A percentile compares a stretch with the other conserved stretches of the same genome.
These are phyloP conservation scores for Zootermopsis nevadensis DNA, from an alignment of 2,888 invertebrate genomes.

Conservation along the genomic window DNA sequence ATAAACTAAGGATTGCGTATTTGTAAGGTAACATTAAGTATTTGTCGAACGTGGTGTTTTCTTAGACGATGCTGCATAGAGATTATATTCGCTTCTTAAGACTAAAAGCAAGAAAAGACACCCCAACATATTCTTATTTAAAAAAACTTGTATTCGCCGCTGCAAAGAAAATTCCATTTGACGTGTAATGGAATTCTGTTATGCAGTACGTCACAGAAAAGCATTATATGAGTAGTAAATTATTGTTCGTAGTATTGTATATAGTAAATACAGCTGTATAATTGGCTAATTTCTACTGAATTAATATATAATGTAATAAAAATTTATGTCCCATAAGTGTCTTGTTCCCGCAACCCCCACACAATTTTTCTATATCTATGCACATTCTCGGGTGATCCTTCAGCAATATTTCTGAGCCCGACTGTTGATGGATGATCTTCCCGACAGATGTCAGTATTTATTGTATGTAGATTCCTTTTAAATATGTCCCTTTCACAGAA, in stretches of 20 bases:
- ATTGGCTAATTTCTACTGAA: neutral
- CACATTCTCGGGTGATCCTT: conserved; percentile 34
- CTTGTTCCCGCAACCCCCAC: neutral
- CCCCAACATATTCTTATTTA: neutral
- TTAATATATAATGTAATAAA: neutral
- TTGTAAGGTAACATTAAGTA: too few species aligned
- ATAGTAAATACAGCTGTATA: neutral
- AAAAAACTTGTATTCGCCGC: neutral
- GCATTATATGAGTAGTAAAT: neutral
- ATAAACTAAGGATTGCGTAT: too few species aligned
- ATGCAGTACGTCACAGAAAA: neutral
- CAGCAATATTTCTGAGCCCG: conserved; percentile 44
- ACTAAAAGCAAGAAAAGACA: neutral
- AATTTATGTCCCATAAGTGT: neutral
- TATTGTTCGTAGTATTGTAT: neutral
- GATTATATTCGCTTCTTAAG: neutral
- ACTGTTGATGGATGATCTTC: conserved; percentile 36
- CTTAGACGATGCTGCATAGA: too few species aligned
- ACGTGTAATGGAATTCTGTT: neutral
- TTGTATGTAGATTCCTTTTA: neutral
- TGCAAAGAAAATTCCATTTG: neutral
- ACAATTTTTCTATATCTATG: neutral
- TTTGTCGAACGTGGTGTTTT: too few species aligned
- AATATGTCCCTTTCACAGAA: neutral
- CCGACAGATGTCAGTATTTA: neutral